phyloP scores from a whole-genome alignment of 2,113 vertebrate species.

The Pseudonaja textilis region DNA sequence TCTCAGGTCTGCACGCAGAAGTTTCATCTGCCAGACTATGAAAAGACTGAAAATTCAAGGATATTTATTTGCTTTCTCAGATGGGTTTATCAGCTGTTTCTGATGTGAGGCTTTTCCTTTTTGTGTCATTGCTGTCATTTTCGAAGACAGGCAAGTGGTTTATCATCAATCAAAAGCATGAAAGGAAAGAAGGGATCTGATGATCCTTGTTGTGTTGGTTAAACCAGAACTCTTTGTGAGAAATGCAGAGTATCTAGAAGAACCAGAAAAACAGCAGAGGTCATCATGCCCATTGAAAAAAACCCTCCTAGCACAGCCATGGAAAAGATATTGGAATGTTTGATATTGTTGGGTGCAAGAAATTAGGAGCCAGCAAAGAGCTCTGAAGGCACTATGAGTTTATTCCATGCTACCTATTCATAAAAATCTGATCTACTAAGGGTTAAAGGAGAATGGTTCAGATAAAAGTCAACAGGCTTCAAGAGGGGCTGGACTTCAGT shows the following conservation, averaged over 20 bases:
- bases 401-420: neutral
- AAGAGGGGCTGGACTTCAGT: neutral
- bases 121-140: neutral
- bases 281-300: neutral
- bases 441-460: neutral
- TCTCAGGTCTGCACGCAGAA: neutral
- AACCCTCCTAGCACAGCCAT: neutral
- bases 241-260: neutral
- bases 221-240: neutral
- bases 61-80: neutral
- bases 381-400: neutral
- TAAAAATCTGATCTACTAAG: neutral
- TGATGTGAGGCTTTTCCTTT: neutral
- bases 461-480: neutral
- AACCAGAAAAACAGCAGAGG: neutral
- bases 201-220: neutral
- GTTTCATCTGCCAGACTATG: neutral
- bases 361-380: neutral
- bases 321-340: neutral
- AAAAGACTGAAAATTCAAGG: neutral
- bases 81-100: conserved; percentile 8
- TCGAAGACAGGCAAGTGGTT: neutral
- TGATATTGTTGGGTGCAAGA: neutral
- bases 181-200: neutral
- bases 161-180: neutral